These are phyloP conservation scores for Eonycteris spelaea DNA, from an alignment of 2,113 vertebrate species.

Conservation along the genomic window DNA sequence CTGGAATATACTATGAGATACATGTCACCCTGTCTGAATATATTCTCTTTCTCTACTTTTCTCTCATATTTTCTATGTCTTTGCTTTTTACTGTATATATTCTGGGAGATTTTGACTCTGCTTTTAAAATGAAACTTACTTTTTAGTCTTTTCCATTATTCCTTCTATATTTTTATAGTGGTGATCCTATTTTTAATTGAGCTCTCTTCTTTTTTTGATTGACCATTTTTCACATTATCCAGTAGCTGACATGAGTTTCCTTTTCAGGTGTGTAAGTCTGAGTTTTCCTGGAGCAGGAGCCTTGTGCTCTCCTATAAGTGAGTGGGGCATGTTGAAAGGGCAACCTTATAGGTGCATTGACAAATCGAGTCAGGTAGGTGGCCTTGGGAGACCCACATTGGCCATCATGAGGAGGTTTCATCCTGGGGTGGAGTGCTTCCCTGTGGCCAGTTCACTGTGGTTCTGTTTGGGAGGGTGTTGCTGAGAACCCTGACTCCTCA, in stretches of 20 bases:
- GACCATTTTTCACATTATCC: neutral
- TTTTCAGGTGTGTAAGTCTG: neutral
- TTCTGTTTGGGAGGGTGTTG: neutral
- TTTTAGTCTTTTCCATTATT: neutral
- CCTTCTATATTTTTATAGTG: neutral
- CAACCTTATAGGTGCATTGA: neutral
- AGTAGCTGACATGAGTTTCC: neutral
- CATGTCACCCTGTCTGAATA: neutral
- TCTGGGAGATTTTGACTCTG: neutral
- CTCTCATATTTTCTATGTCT: neutral
- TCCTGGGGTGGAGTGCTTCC: rapidly evolving
- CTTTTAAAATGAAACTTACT: neutral
- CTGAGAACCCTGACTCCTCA: rapidly evolving
- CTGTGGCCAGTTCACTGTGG: rapidly evolving
- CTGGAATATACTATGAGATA: neutral
- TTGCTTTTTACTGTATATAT: neutral
- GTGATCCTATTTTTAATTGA: neutral
- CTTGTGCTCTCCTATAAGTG: neutral
- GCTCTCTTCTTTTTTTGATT: neutral
- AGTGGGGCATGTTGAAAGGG: neutral
- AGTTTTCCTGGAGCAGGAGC: neutral
- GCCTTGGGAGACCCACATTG: too few relatives aligned
- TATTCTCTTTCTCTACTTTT: neutral
- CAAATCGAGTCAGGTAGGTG: neutral
- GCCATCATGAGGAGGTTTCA: neutral